Evolutionary conservation across 92 coral and sea anemone genomes (phyloP).

Genomic region (Isaurus tuberculatus): DNA sequence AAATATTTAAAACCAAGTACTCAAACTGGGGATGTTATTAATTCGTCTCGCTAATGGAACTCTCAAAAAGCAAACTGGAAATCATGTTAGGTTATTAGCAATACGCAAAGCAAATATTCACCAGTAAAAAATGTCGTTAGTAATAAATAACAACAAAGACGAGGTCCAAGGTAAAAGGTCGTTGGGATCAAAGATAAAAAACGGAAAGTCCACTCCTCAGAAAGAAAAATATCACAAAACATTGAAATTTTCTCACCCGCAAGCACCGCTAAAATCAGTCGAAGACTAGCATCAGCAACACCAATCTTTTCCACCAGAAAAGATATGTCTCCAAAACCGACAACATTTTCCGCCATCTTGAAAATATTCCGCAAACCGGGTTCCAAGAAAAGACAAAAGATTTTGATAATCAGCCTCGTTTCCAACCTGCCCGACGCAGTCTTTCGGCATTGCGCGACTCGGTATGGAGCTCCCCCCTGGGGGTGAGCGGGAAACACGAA

Average conservation of each 20-base stretch:
- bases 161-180: not conserved
- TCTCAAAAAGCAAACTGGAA: too few species aligned
- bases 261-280: slow-evolving; percentile 77
- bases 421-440: not conserved
- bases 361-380: too few species aligned
- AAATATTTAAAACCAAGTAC: too few species aligned
- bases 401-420: not conserved
- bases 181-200: not conserved
- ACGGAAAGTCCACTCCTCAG: not conserved
- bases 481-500: too few species aligned
- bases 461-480: too few species aligned
- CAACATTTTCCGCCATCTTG: slow-evolving; percentile 81
- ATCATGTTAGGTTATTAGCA: too few species aligned
- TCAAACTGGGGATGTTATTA: too few species aligned
- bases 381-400: not conserved
- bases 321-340: slow-evolving; percentile 76
- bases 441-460: too few species aligned
- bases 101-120: too few species aligned
- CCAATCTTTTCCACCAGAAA: slow-evolving; percentile 78
- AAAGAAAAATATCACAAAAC: not conserved
- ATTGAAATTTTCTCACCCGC: slow-evolving; percentile 63
- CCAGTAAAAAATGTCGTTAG: too few species aligned
- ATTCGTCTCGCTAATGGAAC: too few species aligned
- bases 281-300: slow-evolving; percentile 82
- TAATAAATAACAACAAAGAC: too few species aligned